phyloP scores from a whole-genome alignment of 1,140 invertebrate species.

The Dryas iulia region DNA sequence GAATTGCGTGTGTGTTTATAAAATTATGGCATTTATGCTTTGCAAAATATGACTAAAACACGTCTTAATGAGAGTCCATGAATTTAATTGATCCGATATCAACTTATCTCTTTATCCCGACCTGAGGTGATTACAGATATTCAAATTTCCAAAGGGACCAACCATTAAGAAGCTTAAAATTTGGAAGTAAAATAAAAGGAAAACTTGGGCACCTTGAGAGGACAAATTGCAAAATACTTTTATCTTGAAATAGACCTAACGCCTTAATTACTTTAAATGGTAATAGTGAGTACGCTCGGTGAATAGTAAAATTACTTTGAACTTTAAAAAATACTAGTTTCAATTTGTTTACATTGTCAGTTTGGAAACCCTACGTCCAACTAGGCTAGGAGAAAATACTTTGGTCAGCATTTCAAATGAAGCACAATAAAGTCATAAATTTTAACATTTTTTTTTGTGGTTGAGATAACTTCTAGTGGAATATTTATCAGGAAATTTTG shows the following conservation, averaged over 20 bases:
- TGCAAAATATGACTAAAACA: background rate
- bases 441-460: too few relatives aligned
- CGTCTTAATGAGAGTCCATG: background rate
- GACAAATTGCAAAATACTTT: constrained; percentile 4
- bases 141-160: constrained; percentile 10
- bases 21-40: background rate
- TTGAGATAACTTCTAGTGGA: too few relatives aligned
- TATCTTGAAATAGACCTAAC: constrained; percentile 3
- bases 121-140: constrained; percentile 12
- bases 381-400: too few relatives aligned
- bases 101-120: constrained; percentile 13
- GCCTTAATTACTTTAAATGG: constrained; percentile 1
- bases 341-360: too few relatives aligned
- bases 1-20: too few relatives aligned
- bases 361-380: too few relatives aligned
- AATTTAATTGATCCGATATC: constrained; percentile 16
- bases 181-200: constrained; percentile 13
- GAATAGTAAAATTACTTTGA: background rate
- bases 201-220: constrained; percentile 1
- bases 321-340: background rate
- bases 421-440: too few relatives aligned
- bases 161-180: constrained; percentile 5
- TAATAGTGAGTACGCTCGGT: background rate
- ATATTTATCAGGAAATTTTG: too few relatives aligned
- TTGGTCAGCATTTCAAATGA: too few relatives aligned